Evolutionary conservation across 2,113 vertebrate species (phyloP).

Genomic region (Nothobranchius furzeri): DNA sequence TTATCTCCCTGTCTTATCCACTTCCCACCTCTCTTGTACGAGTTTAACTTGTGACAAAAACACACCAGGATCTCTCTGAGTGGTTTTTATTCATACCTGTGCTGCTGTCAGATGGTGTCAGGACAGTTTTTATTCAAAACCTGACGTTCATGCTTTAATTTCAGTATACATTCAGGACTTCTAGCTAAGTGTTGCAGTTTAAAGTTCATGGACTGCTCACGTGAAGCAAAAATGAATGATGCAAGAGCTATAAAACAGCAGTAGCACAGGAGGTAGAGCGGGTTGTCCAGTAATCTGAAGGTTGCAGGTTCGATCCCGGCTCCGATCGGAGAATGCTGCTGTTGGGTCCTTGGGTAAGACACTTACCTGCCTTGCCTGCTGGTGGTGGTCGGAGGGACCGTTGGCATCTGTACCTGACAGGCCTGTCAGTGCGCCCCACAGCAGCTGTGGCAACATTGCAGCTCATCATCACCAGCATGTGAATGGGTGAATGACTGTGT

Average conservation of each 20-base stretch:
- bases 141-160: not conserved
- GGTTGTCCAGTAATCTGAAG: too few species aligned
- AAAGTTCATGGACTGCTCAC: not conserved
- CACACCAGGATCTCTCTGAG: slow-evolving; percentile 16
- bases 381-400: too few species aligned
- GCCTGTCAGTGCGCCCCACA: too few species aligned
- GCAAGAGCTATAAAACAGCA: not conserved
- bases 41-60: slow-evolving; percentile 37
- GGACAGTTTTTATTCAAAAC: not conserved
- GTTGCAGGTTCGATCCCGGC: too few species aligned
- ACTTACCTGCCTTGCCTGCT: too few species aligned
- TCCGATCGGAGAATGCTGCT: too few species aligned
- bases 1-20: slow-evolving; percentile 1
- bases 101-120: slow-evolving; percentile 26
- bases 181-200: not conserved
- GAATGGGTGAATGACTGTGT: too few species aligned
- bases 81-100: slow-evolving; percentile 18
- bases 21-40: slow-evolving; percentile 2
- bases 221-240: not conserved
- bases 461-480: too few species aligned
- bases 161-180: not conserved
- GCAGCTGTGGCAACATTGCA: too few species aligned
- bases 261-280: too few species aligned
- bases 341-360: too few species aligned
- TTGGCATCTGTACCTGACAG: too few species aligned